Evolutionary conservation across 2,888 invertebrate species (phyloP).

Genomic region (Incurvaria masculella): DNA sequence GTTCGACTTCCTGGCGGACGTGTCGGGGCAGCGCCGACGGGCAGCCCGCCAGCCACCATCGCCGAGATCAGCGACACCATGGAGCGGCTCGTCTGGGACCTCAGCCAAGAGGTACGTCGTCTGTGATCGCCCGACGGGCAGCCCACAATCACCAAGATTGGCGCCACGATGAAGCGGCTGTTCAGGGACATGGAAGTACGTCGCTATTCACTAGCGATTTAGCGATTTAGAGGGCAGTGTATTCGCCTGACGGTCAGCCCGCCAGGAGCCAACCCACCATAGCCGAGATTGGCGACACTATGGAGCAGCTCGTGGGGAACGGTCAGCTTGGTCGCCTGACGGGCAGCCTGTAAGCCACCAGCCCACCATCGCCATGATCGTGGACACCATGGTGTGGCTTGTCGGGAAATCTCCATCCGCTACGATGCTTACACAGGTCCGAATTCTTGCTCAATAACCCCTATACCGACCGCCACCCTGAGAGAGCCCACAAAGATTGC

Average conservation of each 20-base stretch:
- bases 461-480: too few species aligned
- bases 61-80: conserved; percentile 84
- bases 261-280: conserved; percentile 63
- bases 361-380: conserved; percentile 77
- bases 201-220: too few species aligned
- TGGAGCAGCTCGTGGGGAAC: conserved; percentile 81
- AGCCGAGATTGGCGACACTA: conserved; percentile 80
- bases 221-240: too few species aligned
- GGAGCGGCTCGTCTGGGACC: conserved; percentile 77
- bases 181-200: too few species aligned
- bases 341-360: conserved; percentile 53
- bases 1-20: conserved; percentile 86
- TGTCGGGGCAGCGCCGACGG: conserved; percentile 48
- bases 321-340: too few species aligned
- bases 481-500: too few species aligned
- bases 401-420: too few species aligned
- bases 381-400: conserved; percentile 78
- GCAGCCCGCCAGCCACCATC: conserved; percentile 56
- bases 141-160: too few species aligned
- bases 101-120: conserved; percentile 79
- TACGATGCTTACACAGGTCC: too few species aligned
- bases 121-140: too few species aligned
- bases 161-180: too few species aligned
- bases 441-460: too few species aligned
- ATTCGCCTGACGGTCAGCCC: conserved; percentile 46